Base-by-base conservation (phyloP, 2,888 invertebrate species). In the Spilarctia lutea region DNA sequence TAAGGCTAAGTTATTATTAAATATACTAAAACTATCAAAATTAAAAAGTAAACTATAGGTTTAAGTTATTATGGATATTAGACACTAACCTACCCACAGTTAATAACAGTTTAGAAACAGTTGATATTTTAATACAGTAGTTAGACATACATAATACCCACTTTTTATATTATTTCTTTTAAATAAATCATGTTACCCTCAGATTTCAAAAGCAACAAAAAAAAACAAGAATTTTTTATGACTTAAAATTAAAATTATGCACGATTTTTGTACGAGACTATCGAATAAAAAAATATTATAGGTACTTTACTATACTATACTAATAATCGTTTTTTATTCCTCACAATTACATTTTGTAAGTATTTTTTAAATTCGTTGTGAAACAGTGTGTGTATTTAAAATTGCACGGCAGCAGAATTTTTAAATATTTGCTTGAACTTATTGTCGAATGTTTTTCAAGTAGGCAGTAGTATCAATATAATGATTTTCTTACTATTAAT, bases 401-500 rank as follows among this genome's bases (percentile, higher is more conserved):
- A 63, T 27, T 63, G 30, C 63, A 63, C 63, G 63, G 30, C 18
- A 60, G 27, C 60, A 60, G 27, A 27, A 16, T 60, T 60, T 65
- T 35, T 35, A 24, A 65, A 56, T 39, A 33, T 65, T 27, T 30
- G 30, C 63, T 63, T 63, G 20, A 30, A 20, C 1, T 16, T 39
- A n/a, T 35, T 65, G 71, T 71, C 30, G 18, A 30, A 63, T 2
- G n/a, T 63, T 63, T 72, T 66, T 66, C 52, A 52, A 72, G 66
- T 35, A 71, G n/a, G n/a, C n/a, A n/a, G 52, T 24, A 20, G 20
- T 52, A 52, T 18, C 56, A 75, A 24, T 72, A 71, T 66, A 68
- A 68, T 76, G 75, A 39, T 48, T 77, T 70, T 78, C 2, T 48
- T 33, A 68, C n/a, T 13, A 33, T 76, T 76, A 35, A 66, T 63